Evolutionary conservation across 1,140 invertebrate genomes (phyloP), one percentile per base, ranked within the genome.

Genomic region (Telenomus remus): DNA sequence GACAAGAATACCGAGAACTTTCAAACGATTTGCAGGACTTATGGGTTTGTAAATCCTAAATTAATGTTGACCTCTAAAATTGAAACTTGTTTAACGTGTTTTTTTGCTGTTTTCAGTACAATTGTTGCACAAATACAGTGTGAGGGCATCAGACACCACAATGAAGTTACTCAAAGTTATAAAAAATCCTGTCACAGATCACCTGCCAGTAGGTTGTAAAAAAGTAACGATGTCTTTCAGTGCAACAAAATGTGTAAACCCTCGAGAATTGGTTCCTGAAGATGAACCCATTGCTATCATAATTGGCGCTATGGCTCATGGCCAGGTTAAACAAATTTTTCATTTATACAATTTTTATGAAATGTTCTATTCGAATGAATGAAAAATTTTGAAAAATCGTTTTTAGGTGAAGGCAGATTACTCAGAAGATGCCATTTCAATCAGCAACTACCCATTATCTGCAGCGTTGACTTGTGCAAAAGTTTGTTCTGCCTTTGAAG

Each of bases 301-400:
- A 4, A 90, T 99, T 73, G 98, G 98, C 44, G 97, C 98, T 2
- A 98, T 99, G 93, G 97, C 98, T 4, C 97, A 98, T 89, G 98
- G 98, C 60, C 95, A 94, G 86, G 93, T 94, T 86, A 48, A 59
- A 44, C 42, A 46, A 59, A 69, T 1, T 44, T 43, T 11, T 35
- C 5, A 6, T 35, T 35, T 35, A n/a, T n/a, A n/a, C n/a, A 5
- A 35, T 35, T 6, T 10, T 35, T 57, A 16, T 39, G 0, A 34
- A 44, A 14, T 60, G 12, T 51, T n/a, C n/a, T n/a, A n/a, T n/a
- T n/a, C n/a, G n/a, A n/a, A n/a, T n/a, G n/a, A 44, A 7, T 3
- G 4, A 44, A 13, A 13, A 54, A 42, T 35, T 57, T 12, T 19
- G n/a, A 34, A 43, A 7, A 11, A 19, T 46, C 11, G 42, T 48